Percentiles rank a stretch among this genome's conserved stretches.
Evolutionary conservation across 2,797 vertebrate species (phyloP).

Genomic region (Chaetophractus vellerosus): DNA sequence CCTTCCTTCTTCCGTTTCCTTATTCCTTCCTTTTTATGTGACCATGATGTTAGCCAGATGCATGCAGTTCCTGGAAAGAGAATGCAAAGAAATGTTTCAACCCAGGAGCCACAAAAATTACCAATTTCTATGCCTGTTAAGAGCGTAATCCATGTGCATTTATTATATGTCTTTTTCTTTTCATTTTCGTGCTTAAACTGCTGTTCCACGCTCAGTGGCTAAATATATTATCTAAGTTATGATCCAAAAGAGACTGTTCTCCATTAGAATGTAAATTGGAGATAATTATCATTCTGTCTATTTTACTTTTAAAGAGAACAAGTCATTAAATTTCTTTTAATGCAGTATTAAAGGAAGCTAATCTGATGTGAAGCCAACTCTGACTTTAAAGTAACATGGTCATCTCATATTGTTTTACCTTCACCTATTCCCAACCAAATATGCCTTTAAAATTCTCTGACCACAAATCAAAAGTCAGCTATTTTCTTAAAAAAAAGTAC

Average conservation of each 20-base stretch:
- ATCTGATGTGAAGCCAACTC: background rate
- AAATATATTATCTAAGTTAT: conserved; percentile 68
- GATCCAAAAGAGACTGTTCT: conserved; percentile 72
- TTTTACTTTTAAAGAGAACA: conserved; percentile 48
- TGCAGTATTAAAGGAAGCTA: background rate
- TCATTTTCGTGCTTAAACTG: conserved; percentile 43
- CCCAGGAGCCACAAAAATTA: background rate
- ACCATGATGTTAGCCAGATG: background rate
- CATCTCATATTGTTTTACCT: background rate
- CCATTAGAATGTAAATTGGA: conserved; percentile 43
- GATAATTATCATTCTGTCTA: conserved; percentile 5
- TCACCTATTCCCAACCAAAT: background rate
- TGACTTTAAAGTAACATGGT: background rate
- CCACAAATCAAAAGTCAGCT: conserved; percentile 26
- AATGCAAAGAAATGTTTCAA: background rate
- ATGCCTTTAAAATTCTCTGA: background rate
- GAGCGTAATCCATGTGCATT: background rate
- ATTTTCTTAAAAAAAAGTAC: conserved; percentile 13
- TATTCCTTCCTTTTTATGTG: background rate
- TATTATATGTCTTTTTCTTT: conserved; percentile 34
- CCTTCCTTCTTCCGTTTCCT: background rate
- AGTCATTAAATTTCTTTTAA: conserved; percentile 10
- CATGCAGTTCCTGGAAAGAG: background rate
- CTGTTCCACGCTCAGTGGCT: conserved; percentile 34
- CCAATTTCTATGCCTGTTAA: conserved; percentile 54